phyloP scores from a whole-genome alignment of 2,797 vertebrate genomes.

The Melanotaenia parkinsoni region DNA sequence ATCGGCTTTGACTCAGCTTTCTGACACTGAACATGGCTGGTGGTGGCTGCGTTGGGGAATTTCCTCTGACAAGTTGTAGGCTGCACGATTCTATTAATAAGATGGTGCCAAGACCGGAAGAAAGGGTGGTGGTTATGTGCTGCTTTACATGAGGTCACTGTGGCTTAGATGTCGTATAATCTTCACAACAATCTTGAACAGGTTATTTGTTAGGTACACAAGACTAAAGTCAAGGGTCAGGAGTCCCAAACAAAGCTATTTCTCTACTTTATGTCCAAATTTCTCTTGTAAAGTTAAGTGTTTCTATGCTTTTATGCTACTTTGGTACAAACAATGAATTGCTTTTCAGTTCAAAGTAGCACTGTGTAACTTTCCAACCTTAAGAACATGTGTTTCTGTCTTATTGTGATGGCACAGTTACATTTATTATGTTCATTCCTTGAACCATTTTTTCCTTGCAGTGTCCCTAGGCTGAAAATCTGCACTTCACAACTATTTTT shows the following conservation, averaged over 20 bases:
- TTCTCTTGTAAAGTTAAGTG: background rate
- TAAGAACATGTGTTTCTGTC: too few species aligned
- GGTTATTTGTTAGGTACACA: background rate
- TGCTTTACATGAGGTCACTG: background rate
- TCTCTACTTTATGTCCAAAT: background rate
- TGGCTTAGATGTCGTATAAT: background rate
- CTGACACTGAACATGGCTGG: slow-evolving; percentile 21
- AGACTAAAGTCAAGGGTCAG: background rate
- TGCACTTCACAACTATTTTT: too few species aligned
- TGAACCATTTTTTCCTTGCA: too few species aligned
- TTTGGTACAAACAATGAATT: background rate
- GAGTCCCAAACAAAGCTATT: background rate
- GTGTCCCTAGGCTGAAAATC: too few species aligned
- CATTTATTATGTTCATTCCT: too few species aligned
- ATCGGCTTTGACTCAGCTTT: slow-evolving; percentile 60
- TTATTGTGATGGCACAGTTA: too few species aligned
- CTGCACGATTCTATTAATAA: slow-evolving; percentile 7
- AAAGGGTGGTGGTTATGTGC: background rate
- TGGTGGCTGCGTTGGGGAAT: slow-evolving; percentile 24
- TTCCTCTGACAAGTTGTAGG: slow-evolving; percentile 33
- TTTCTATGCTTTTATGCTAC: background rate
- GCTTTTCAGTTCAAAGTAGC: too few species aligned
- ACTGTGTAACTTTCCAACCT: too few species aligned
- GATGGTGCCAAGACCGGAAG: slow-evolving; percentile 14
- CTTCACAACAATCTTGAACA: background rate